Percentiles rank a stretch among this genome's conserved stretches.
These are phyloP conservation scores for Venturia canescens DNA, from an alignment of 1,140 invertebrate genomes.

Conservation along the genomic window DNA sequence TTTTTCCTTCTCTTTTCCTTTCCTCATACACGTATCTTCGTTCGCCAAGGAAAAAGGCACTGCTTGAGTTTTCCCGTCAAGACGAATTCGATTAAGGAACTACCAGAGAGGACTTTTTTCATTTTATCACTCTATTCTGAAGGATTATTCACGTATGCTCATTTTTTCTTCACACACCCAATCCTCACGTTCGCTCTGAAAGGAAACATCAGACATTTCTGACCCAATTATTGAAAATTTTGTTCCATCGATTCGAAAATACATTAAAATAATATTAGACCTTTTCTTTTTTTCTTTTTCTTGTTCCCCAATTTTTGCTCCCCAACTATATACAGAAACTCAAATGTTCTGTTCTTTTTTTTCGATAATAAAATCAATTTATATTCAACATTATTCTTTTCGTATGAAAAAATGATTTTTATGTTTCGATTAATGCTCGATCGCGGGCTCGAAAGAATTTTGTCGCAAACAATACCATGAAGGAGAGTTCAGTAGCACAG, in stretches of 20 bases:
- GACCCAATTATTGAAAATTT: no score
- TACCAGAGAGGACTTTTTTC: not conserved
- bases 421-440: not conserved
- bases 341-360: no score
- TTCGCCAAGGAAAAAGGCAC: constrained; percentile 14
- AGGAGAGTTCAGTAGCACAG: not conserved
- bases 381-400: not conserved
- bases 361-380: no score
- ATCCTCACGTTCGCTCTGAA: no score
- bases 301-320: no score
- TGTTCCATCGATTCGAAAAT: no score
- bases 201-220: no score
- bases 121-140: not conserved
- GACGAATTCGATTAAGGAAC: constrained; percentile 43
- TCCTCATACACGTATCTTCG: constrained; percentile 19
- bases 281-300: no score
- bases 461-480: not conserved
- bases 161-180: constrained; percentile 34
- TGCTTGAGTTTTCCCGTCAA: constrained; percentile 18
- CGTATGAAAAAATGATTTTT: not conserved
- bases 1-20: not conserved
- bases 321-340: no score
- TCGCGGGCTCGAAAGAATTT: not conserved
- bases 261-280: no score
- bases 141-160: not conserved